Evolutionary conservation across 1,140 invertebrate genomes (phyloP).

Genomic region (Drosophila melanica): DNA sequence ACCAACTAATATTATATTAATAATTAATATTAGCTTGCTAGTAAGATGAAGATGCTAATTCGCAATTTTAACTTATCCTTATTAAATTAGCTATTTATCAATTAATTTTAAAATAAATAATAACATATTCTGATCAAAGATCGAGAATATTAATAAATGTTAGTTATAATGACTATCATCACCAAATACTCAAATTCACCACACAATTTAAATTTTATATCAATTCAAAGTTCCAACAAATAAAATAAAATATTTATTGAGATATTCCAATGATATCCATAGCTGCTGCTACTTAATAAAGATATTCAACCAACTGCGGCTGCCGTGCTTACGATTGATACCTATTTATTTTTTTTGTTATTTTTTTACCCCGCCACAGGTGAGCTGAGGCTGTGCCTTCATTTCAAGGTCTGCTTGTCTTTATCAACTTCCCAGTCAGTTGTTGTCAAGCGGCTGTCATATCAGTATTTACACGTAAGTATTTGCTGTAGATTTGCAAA

Average conservation of each 20-base stretch:
- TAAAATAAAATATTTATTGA: constrained; percentile 14
- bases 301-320: constrained; percentile 58
- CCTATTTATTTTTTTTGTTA: neutral
- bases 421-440: constrained; percentile 34
- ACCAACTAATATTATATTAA: no score
- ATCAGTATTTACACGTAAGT: constrained; percentile 79
- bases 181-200: no score
- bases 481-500: constrained; percentile 80
- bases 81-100: no score
- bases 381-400: constrained; percentile 13
- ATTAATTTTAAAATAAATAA: no score
- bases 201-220: no score
- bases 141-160: no score
- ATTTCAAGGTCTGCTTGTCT: constrained; percentile 10
- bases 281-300: constrained; percentile 59
- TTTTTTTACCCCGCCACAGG: constrained; percentile 12
- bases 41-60: no score
- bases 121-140: no score
- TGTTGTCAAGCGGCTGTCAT: constrained; percentile 70
- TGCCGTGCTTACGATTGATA: constrained; percentile 4
- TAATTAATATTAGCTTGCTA: no score
- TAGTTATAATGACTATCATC: no score
- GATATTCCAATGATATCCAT: neutral
- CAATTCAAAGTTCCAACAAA: no score
- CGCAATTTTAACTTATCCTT: no score